phyloP scores from a whole-genome alignment of 2,888 invertebrate genomes.

The Fragum fragum region DNA sequence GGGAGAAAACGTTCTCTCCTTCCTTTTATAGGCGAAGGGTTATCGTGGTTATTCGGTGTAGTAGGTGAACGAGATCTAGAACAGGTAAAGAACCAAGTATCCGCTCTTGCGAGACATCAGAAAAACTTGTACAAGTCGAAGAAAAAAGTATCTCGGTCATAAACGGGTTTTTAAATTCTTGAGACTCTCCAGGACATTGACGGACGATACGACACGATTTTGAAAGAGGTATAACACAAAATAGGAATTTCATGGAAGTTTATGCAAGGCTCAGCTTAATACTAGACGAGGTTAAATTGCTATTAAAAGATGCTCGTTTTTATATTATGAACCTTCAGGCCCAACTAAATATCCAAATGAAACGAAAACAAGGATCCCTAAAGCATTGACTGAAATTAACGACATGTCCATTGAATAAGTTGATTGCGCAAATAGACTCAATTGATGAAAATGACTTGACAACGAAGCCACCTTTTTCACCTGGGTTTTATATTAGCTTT shows the following conservation, averaged over 20 bases:
- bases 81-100: neutral
- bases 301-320: neutral
- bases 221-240: neutral
- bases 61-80: neutral
- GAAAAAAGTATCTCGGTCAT: slow-evolving; percentile 2
- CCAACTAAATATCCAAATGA: too few relatives aligned
- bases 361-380: too few relatives aligned
- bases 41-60: slow-evolving; percentile 12
- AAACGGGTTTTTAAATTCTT: neutral
- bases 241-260: neutral
- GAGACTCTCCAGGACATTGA: neutral
- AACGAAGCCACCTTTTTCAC: too few relatives aligned
- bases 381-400: too few relatives aligned
- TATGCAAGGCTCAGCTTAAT: neutral
- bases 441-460: too few relatives aligned
- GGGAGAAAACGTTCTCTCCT: neutral
- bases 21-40: slow-evolving; percentile 7
- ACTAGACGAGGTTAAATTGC: neutral
- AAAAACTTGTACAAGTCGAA: neutral
- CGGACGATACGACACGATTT: neutral
- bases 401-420: too few relatives aligned
- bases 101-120: neutral
- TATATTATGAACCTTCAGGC: neutral
- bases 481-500: too few relatives aligned
- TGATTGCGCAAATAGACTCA: too few relatives aligned